Evolutionary conservation across 2,888 invertebrate species (phyloP), one percentile per base, ranked within the genome.

Genomic region (Druceiella hillmani): DNA sequence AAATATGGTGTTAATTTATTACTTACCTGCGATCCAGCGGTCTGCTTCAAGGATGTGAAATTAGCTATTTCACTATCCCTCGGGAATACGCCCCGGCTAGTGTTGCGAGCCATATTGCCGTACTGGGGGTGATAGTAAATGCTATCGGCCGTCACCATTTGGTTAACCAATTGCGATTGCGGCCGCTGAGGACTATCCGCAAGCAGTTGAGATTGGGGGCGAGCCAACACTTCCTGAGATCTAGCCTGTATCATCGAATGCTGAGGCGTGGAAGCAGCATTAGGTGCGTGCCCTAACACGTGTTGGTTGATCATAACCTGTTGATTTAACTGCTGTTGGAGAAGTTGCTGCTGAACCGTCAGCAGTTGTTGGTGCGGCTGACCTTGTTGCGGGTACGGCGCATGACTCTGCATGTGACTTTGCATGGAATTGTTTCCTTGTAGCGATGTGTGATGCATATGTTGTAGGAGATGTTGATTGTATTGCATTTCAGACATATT

Each of bases 161-260:
- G 43, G n/a, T 41, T 41, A 4, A 71, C 71, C 4, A 72, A 50
- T 28, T 47, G 47, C 10, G 47, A 47, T 26, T 47, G 47, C 1
- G 57, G 60, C 15, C 65, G 54, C 3, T 49, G 43, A 20, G 38
- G 4, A n/a, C n/a, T n/a, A n/a, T n/a, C n/a, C n/a, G n/a, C n/a
- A n/a, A n/a, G n/a, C 6, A 33, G 5, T 43, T 64, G 58, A 2
- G 63, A 62, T 2, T 64, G 59, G 4, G 68, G 60, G 3, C 54
- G 51, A 3, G 71, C 64, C 31, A 77, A 55, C 64, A 76, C 69
- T 55, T 78, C 76, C 45, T 78, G 78, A 3, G 78, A 75, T 47
- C 77, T 62, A 13, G 45, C 40, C 4, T 33, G 42, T 15, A 43
- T 13, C 4, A 36, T 26, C 10, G 16, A 34, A 14, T 46, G 45